phyloP scores from a whole-genome alignment of 2,888 invertebrate species.

The Coenonympha arcania region DNA sequence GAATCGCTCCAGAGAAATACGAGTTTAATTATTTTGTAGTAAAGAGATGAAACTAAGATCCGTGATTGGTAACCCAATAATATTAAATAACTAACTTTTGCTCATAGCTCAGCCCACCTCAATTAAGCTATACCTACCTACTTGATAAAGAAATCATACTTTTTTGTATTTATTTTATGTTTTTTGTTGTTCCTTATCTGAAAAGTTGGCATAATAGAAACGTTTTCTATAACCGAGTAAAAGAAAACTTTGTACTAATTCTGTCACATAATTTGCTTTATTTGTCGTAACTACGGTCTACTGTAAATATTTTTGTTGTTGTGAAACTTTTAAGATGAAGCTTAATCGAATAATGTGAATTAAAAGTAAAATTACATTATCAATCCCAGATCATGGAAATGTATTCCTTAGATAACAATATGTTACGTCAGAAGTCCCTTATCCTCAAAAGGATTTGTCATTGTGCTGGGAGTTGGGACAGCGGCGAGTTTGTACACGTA shows the following conservation, averaged over 20 bases:
- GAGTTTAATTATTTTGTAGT: too few species aligned
- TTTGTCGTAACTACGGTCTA: not conserved
- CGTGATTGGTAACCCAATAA: too few species aligned
- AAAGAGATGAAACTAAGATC: too few species aligned
- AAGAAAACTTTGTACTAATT: not conserved
- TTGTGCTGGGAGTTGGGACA: constrained; percentile 15
- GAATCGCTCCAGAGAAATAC: too few species aligned
- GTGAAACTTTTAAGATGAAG: too few species aligned
- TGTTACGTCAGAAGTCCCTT: constrained; percentile 3
- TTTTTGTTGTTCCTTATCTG: constrained; percentile 28
- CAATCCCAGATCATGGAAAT: not conserved
- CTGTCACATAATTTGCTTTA: not conserved
- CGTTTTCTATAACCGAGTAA: not conserved
- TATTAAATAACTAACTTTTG: too few species aligned
- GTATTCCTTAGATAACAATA: constrained; percentile 1
- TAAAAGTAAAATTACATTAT: too few species aligned
- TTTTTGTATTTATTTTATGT: constrained; percentile 17
- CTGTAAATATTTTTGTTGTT: too few species aligned
- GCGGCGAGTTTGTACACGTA: constrained; percentile 16
- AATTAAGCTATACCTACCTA: too few species aligned
- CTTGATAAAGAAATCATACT: constrained; percentile 40
- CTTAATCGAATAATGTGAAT: too few species aligned
- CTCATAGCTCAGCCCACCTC: too few species aligned
- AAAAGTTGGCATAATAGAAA: not conserved
- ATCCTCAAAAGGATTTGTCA: constrained; percentile 13